Evolutionary conservation across 2,888 invertebrate genomes (phyloP), one percentile per base, ranked within the genome.

Genomic region (Ophion obscuratus): DNA sequence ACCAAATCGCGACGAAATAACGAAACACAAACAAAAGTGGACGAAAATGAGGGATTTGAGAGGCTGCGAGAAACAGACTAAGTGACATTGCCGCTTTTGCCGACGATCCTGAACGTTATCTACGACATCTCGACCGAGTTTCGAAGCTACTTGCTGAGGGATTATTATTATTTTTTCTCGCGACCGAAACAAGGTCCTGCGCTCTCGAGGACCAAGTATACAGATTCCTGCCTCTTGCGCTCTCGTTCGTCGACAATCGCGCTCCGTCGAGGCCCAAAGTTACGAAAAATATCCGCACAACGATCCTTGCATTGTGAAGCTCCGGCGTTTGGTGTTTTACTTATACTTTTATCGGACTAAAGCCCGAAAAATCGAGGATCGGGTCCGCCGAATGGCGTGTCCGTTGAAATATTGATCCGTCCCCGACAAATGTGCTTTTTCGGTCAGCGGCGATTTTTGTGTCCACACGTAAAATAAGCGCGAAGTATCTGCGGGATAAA

Each of bases 351-450:
- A 1, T 20, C 11, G 20, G 24, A 27, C 64, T 11, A 27, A 53
- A 3, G 3, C 68, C 17, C 27, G n/a, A 68, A 57, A 44, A 81
- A 81, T 84, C 73, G 74, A 75, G 76, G 79, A 82, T 80, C 76
- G 83, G 74, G 47, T 14, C 78, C 77, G 77, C 85, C 84, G 71
- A 85, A 81, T 87, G 84, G 87, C 87, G 87, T 87, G 82, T 88
- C 79, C 76, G 84, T 86, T 81, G 79, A 70, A 81, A 88, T 88
- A 88, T 88, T 87, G 88, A 88, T 88, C 85, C 61, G 74, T 74
- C 73, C 81, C 81, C 62, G 24, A 77, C 83, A 83, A 83, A 83
- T 64, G 62, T 81, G 83, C 67, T 80, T 31, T 84, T 78, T 84
- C 82, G 86, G 84, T 86, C 86, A 84, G 61, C 61, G n/a, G 40